Conservation (phyloP, 2,113 vertebrate genomes). For the Corythornis madagascariensis region DNA sequence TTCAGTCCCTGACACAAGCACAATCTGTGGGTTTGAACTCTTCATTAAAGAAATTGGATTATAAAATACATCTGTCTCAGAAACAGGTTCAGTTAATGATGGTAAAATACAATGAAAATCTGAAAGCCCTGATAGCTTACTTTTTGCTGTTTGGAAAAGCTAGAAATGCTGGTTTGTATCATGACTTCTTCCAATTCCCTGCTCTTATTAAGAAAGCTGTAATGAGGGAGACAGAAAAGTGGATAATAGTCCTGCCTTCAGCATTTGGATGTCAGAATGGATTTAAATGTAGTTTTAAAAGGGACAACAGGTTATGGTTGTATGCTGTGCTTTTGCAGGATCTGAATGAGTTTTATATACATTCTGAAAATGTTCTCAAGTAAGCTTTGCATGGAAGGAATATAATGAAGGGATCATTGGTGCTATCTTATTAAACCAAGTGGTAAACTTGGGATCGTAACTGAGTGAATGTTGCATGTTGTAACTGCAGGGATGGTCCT, state of each 20-base stretch:
- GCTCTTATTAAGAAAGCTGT: not conserved
- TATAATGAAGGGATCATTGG: not conserved
- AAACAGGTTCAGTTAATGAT: conserved; percentile 9
- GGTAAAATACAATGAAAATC: not conserved
- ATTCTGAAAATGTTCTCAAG: not conserved
- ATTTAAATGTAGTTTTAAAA: not conserved
- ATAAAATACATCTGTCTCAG: not conserved
- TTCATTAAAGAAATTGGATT: conserved; percentile 5
- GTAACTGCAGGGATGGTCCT: not conserved
- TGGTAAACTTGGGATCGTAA: not conserved
- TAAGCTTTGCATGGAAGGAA: not conserved
- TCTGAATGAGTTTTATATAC: not conserved
- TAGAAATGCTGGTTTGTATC: not conserved
- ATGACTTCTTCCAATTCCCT: not conserved
- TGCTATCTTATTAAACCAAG: not conserved
- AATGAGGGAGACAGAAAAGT: not conserved
- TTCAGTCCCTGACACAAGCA: not conserved
- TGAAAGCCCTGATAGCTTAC: not conserved
- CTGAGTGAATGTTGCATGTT: not conserved
- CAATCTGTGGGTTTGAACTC: not conserved
- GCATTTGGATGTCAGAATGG: fast-evolving
- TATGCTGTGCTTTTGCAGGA: not conserved
- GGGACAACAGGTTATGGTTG: not conserved
- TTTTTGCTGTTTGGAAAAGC: not conserved
- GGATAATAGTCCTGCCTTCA: not conserved